Evolutionary conservation across 2,888 invertebrate genomes (phyloP).

Genomic region (Pristionchus fissidentatus): DNA sequence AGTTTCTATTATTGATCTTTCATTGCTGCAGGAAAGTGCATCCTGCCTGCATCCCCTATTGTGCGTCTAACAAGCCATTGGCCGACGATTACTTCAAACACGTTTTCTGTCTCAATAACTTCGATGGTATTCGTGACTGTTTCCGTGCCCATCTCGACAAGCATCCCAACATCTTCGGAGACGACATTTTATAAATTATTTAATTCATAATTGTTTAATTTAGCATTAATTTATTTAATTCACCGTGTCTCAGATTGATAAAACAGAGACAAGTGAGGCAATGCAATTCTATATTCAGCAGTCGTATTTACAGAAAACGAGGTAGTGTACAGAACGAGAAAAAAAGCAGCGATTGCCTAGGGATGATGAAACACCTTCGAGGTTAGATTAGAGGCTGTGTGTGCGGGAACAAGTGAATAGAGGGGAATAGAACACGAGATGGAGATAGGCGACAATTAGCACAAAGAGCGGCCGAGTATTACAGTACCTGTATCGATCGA

Average conservation of each 20-base stretch:
- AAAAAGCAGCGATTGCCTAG: constrained; percentile 23
- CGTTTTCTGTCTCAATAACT: constrained; percentile 67
- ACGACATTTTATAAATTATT: too few relatives aligned
- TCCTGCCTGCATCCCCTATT: constrained; percentile 68
- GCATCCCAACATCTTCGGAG: constrained; percentile 71
- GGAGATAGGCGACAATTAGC: constrained; percentile 6
- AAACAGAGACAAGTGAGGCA: not conserved
- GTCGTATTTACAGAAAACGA: constrained; percentile 34
- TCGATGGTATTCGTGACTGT: constrained; percentile 60
- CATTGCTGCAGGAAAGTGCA: constrained; percentile 60
- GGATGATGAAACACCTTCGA: constrained; percentile 23
- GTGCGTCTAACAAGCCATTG: constrained; percentile 63
- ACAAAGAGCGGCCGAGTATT: constrained; percentile 14
- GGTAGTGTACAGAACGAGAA: constrained; percentile 17
- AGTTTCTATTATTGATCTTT: not conserved
- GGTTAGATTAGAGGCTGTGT: not conserved
- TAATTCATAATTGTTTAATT: constrained; percentile 44
- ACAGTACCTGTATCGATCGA: constrained; percentile 22
- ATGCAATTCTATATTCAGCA: not conserved
- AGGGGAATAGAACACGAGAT: not conserved
- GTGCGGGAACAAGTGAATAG: not conserved
- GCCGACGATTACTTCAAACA: constrained; percentile 70
- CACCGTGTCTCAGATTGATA: not conserved
- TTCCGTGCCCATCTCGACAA: constrained; percentile 69
- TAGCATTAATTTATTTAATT: not conserved